These are phyloP conservation scores for Neodiprion virginianus DNA, from an alignment of 1,140 invertebrate genomes.

Conservation along the genomic window DNA sequence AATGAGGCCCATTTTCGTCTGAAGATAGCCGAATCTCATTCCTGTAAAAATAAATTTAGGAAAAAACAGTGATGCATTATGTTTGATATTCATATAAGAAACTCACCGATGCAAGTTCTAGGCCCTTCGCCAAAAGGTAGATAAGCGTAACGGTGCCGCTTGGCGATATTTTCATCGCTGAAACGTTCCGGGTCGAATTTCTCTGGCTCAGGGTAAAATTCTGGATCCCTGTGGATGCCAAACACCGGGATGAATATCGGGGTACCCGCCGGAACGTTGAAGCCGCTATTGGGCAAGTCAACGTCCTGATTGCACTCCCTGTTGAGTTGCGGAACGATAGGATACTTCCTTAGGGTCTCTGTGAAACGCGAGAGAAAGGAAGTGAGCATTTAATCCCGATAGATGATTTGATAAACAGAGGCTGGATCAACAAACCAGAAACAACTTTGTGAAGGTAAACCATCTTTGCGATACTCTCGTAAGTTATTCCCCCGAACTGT, in stretches of 20 bases:
- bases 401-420: neutral
- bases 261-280: slow-evolving; percentile 57
- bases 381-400: neutral
- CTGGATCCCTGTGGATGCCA: slow-evolving; percentile 69
- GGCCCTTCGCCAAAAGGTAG: slow-evolving; percentile 66
- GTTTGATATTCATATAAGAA: slow-evolving; percentile 19
- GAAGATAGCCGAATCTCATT: slow-evolving; percentile 68
- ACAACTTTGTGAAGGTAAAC: slow-evolving; percentile 38
- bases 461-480: slow-evolving; percentile 29
- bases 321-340: slow-evolving; percentile 61
- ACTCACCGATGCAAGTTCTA: slow-evolving; percentile 62
- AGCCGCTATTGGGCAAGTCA: slow-evolving; percentile 55
- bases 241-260: slow-evolving; percentile 61
- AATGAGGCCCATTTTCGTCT: slow-evolving; percentile 66
- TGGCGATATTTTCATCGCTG: slow-evolving; percentile 53
- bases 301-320: slow-evolving; percentile 61
- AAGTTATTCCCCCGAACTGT: slow-evolving; percentile 26
- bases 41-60: slow-evolving; percentile 50
- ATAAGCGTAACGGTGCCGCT: slow-evolving; percentile 51
- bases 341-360: slow-evolving; percentile 66
- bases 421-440: slow-evolving; percentile 29
- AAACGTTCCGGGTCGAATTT: slow-evolving; percentile 75
- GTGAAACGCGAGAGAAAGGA: slow-evolving; percentile 18
- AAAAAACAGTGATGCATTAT: neutral
- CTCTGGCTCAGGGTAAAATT: slow-evolving; percentile 69